These are phyloP conservation scores for Stomorhina lunata DNA, from an alignment of 2,888 invertebrate genomes.

Conservation along the genomic window DNA sequence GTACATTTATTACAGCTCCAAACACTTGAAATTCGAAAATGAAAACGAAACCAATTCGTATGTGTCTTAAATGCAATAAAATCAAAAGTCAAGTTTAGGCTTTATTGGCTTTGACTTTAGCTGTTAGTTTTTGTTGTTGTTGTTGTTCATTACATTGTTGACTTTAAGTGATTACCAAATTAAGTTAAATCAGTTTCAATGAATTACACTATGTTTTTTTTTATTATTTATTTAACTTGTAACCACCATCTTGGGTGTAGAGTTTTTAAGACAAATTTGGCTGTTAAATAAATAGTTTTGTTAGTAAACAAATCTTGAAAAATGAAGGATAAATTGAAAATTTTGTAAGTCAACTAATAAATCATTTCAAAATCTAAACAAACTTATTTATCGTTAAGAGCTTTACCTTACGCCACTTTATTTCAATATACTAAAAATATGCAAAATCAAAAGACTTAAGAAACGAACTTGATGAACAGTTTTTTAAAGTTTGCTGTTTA, in stretches of 20 bases:
- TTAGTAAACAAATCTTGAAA: too few relatives aligned
- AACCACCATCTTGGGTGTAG: background rate
- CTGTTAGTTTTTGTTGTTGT: background rate
- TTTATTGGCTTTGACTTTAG: slow-evolving; percentile 29
- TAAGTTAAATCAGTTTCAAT: background rate
- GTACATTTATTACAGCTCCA: background rate
- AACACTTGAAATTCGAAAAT: slow-evolving; percentile 24
- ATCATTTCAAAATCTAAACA: too few relatives aligned
- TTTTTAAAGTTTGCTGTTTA: too few relatives aligned
- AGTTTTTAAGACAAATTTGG: too few relatives aligned
- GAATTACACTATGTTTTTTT: background rate
- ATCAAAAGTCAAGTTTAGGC: slow-evolving; percentile 55
- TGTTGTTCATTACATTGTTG: background rate
- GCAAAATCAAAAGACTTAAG: too few relatives aligned
- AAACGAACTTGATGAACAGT: too few relatives aligned
- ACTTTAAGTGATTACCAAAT: slow-evolving; percentile 48
- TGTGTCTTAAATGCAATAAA: slow-evolving; percentile 23
- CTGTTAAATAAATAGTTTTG: too few relatives aligned
- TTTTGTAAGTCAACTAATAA: too few relatives aligned
- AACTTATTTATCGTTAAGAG: too few relatives aligned
- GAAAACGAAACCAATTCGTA: slow-evolving; percentile 41
- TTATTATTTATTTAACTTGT: background rate
- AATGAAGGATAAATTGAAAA: too few relatives aligned
- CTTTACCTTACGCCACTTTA: too few relatives aligned
- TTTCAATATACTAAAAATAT: too few relatives aligned